Evolutionary conservation across 2,797 vertebrate genomes (phyloP), one percentile per base, ranked within the genome.

Genomic region (Urosaurus nigricauda): DNA sequence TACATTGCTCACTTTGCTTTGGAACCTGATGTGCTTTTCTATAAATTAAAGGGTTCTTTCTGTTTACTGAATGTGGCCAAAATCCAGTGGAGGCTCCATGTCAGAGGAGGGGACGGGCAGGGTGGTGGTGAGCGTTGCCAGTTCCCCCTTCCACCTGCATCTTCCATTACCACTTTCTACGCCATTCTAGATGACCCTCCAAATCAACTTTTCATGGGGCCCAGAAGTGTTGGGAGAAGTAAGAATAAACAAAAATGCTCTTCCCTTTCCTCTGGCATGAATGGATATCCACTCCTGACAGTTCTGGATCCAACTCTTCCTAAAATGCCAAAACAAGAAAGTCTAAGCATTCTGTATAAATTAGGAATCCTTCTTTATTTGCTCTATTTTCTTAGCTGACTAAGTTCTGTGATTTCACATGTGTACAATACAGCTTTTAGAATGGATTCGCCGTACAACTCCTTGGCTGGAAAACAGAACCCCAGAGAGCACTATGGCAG

Each of bases 361-460:
- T 53, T 3, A 35, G 47, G 16, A 19, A 51, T 17, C 56, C 17
- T 32, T 68, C 19, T 58, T 73, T 71, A 35, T 37, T 37, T 63
- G 26, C 17, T 24, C 51, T 77, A 3, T 63, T 58, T 26, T 77
- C 63, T n/a, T 83, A 29, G 16, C 53, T 90, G 6, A 16, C 0
- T 12, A 83, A 40, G 7, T 56, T 51, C 84, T 88, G 91, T 79
- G 91, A 13, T 83, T 85, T 17, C 87, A 91, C 78, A 6, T 94
- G 56, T 89, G 81, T 83, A 6, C 85, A 88, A 95, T 90, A 92
- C 93, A 99, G 99, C 97, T 99, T 94, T 97, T 99, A 96, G 98
- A 99, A 95, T 99, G 99, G 99, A 99, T 99, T 96, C 98, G 97
- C 56, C 98, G 98, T 92, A 99, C 99, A 12, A 99, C 98, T 92